Evolutionary conservation across 1,140 invertebrate genomes (phyloP).

Genomic region (Drosophila truncata): DNA sequence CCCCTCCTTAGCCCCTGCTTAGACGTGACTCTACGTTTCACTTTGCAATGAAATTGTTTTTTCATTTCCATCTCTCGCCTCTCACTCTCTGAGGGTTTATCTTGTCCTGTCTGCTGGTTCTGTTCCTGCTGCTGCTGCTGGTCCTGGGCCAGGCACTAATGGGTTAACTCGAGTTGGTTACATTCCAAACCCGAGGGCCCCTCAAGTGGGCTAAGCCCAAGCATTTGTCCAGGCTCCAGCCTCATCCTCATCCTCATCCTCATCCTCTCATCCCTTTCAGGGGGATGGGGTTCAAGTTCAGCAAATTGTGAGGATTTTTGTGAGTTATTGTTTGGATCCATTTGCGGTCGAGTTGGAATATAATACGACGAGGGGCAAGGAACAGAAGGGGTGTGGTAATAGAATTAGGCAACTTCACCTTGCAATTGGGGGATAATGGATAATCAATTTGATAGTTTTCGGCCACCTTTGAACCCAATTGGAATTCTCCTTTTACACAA

Average conservation of each 20-base stretch:
- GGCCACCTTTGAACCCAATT: constrained; percentile 28
- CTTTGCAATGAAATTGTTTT: constrained; percentile 75
- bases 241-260: background rate
- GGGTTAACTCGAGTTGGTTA: constrained; percentile 81
- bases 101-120: background rate
- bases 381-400: constrained; percentile 16
- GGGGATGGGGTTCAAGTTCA: constrained; percentile 68
- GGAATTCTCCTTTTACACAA: background rate
- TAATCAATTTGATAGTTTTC: constrained; percentile 56
- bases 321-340: constrained; percentile 73
- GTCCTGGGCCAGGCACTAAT: constrained; percentile 57
- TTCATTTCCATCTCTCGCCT: constrained; percentile 54
- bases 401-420: constrained; percentile 37
- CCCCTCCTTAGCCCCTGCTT: constrained; percentile 21
- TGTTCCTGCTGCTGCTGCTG: background rate
- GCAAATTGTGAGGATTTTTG: constrained; percentile 76
- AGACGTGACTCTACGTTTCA: constrained; percentile 72
- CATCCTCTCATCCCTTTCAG: background rate
- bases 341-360: constrained; percentile 29
- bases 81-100: constrained; percentile 23
- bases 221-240: constrained; percentile 56
- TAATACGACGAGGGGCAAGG: background rate
- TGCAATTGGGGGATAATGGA: constrained; percentile 41
- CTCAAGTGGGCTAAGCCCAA: constrained; percentile 74
- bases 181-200: constrained; percentile 55